Evolutionary conservation across 1,140 invertebrate genomes (phyloP), one percentile per base, ranked within the genome.

Genomic region (Pararge aegeria): DNA sequence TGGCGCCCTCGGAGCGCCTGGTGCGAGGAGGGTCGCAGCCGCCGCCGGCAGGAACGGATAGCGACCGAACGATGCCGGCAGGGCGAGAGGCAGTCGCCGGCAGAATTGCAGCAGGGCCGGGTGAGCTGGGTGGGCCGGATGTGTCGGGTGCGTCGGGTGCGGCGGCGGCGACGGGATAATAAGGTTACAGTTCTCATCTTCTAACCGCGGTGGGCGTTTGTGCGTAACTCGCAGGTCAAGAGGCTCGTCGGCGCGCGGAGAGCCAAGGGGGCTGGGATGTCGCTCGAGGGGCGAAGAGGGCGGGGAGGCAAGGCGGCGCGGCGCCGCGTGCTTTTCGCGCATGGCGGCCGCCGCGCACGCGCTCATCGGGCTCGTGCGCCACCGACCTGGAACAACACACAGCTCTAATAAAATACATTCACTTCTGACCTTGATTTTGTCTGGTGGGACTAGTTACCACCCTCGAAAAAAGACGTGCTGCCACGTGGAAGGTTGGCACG

Each of bases 141-240:
- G 92, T 58, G 80, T 83, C 37, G 82, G 89, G 37, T 87, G 92
- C 59, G 80, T 83, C 37, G 79, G 88, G 66, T 87, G 79, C 5
- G 92, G 92, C 5, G 92, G 90, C 5, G 92, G 92, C 12, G 93
- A 92, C 16, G 73, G 78, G 13, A 80, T 67, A 30, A 94, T 93
- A 0, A 94, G 74, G 78, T 95, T 95, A 67, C 93, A 91, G 79
- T 96, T 96, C 79, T 96, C 95, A 83, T 96, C 95, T 70, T 95
- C 93, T 5, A 94, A 70, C 10, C 92, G 87, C 64, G 80, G 81
- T 16, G 89, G 81, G 75, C 96, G 95, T 74, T 97, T 97, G 78
- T 94, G 94, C 40, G 95, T 95, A 40, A 97, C 92, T 61, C 95
- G 92, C 7, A 97, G 91, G 80, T 97, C 96, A 42, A 97, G 87